These are phyloP conservation scores for Lordiphosa stackelbergi DNA, from an alignment of 1,140 invertebrate genomes.

Conservation along the genomic window DNA sequence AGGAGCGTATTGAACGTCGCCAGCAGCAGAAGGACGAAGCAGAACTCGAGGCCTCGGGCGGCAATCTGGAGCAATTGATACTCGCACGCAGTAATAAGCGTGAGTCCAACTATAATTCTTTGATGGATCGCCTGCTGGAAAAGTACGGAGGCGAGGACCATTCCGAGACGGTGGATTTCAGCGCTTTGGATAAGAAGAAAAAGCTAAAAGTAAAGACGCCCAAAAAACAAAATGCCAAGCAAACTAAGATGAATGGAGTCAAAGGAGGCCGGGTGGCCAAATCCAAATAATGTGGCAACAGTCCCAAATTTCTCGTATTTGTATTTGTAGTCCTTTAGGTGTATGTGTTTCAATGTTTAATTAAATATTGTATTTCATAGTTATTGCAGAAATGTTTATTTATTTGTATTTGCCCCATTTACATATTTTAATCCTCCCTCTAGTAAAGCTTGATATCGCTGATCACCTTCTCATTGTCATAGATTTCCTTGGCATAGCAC, in stretches of 20 bases:
- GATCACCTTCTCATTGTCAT: constrained; percentile 52
- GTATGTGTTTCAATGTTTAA: constrained; percentile 1
- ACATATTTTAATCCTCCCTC: not conserved
- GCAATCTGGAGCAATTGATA: constrained; percentile 60
- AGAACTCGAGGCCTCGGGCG: constrained; percentile 25
- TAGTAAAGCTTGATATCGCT: constrained; percentile 23
- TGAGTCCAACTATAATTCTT: constrained; percentile 42
- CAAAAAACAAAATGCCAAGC: constrained; percentile 18
- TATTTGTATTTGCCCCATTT: too few species aligned
- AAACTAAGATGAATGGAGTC: constrained; percentile 33
- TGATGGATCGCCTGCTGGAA: constrained; percentile 63
- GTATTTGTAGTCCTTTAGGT: not conserved
- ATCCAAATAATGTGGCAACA: constrained; percentile 5
- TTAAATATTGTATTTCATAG: too few species aligned
- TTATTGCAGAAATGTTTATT: too few species aligned
- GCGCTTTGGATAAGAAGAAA: constrained; percentile 44
- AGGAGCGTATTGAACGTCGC: constrained; percentile 58
- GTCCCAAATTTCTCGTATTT: too few species aligned
- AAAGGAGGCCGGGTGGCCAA: constrained; percentile 59
- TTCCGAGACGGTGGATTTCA: constrained; percentile 53
- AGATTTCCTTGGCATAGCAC: constrained; percentile 63
- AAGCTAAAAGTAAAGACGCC: constrained; percentile 44
- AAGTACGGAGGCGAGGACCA: constrained; percentile 72
- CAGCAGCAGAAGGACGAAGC: constrained; percentile 47
- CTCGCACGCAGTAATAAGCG: constrained; percentile 55